Base-by-base conservation (phyloP, 1,140 invertebrate species). In the Ips typographus region DNA sequence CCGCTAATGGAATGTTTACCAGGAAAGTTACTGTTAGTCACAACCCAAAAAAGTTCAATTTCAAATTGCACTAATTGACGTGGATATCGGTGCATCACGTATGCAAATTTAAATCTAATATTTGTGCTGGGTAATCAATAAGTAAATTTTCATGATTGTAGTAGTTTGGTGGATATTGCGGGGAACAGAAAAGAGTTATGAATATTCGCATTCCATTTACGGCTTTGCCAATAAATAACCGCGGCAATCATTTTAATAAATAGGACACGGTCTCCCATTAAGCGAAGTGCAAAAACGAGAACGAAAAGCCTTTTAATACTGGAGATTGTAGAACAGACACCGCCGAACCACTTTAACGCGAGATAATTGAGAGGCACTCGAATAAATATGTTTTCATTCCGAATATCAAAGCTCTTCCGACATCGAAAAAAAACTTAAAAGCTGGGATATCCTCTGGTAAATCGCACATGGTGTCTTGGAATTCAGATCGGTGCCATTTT, bases 331-430 rank as follows among this genome's bases (percentile, higher is more conserved):
- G 22, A 49, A 49, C 44, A 49, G 44, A 22, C 22, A 22, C 22
- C 22, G 22, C 22, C 22, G 22, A 22, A 22, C 44, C 44, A 49
- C 44, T 49, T 49, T 49, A 49, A 49, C 44, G 22, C 44, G 44
- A 49, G 44, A 49, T 49, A 49, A 49, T 6, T 49, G 44, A 49
- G 44, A 49, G 44, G 6, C 44, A 49, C 44, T 49, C 44, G 44
- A 49, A 49, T 3, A 22, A 22, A 22, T 22, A 22, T 49, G 3
- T 49, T 49, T 49, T 49, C 44, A 49, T 49, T 49, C 6, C 7
- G 22, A 49, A 22, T 49, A 49, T 49, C 44, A 49, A 49, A 49
- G 44, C 7, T 49, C 22, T 22, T 49, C 44, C 44, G 44, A 49
- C 44, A 22, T 3, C 8, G 22, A 49, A 49, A 49, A 49, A 22